These are phyloP conservation scores for Tethya wilhelma DNA, from an alignment of 37 sponge, comb jelly and placozoan species.

Conservation along the genomic window DNA sequence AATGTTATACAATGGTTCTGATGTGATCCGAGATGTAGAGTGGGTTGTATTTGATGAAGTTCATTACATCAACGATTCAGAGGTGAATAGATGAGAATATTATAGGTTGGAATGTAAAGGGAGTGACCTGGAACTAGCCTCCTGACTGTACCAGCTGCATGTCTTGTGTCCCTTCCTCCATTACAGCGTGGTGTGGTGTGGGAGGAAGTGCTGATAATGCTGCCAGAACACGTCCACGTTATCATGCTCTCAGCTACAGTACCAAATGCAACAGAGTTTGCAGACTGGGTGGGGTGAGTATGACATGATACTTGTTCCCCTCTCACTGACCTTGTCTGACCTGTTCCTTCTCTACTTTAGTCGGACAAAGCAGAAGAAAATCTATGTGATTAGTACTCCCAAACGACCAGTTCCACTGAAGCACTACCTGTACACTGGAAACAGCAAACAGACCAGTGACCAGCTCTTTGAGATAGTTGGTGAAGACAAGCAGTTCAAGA, in stretches of 20 bases:
- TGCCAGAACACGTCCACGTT: conserved; percentile 92
- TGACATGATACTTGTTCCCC: no score
- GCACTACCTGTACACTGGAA: conserved; percentile 96
- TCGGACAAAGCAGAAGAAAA: conserved; percentile 86
- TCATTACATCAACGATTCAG: conserved; percentile 87
- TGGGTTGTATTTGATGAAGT: conserved; percentile 99
- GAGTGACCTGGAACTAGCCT: no score
- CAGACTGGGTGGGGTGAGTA: conserved; percentile 97
- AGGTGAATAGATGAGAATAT: conserved; percentile 53
- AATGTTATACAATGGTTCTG: conserved; percentile 99
- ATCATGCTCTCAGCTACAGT: conserved; percentile 98
- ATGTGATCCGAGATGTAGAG: conserved; percentile 93
- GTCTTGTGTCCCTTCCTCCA: no score
- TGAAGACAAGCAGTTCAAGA: conserved; percentile 62
- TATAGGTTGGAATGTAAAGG: background rate
- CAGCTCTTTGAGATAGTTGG: conserved; percentile 90
- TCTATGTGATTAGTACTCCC: conserved; percentile 91
- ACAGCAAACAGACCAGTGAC: conserved; percentile 89
- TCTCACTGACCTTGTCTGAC: background rate
- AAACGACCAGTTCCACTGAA: conserved; percentile 96
- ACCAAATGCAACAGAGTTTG: conserved; percentile 97
- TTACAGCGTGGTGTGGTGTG: conserved; percentile 98
- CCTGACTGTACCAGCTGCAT: no score
- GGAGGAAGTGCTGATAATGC: conserved; percentile 99
- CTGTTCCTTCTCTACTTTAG: conserved; percentile 24